Evolutionary conservation across 1,140 invertebrate genomes (phyloP).

Genomic region (Uloborus diversus): DNA sequence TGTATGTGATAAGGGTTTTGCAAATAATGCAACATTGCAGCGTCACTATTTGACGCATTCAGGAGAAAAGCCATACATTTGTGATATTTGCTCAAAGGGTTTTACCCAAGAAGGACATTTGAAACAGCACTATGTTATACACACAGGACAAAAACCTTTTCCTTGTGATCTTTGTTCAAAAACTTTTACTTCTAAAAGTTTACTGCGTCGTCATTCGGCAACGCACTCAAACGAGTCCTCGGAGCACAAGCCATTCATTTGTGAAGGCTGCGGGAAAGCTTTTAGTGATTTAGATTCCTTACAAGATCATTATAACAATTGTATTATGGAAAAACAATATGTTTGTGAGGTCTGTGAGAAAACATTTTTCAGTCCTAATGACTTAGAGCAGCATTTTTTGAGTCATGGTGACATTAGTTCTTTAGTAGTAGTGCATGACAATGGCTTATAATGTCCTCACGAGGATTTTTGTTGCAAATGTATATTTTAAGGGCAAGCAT

Average conservation of each 20-base stretch:
- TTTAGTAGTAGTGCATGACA: conserved; percentile 5
- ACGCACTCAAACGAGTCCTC: neutral
- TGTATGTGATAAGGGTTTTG: conserved; percentile 33
- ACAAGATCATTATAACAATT: conserved; percentile 24
- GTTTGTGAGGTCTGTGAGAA: conserved; percentile 37
- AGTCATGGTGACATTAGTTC: conserved; percentile 20
- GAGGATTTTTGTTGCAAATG: too few species aligned
- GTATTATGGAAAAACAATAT: conserved; percentile 35
- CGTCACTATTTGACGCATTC: conserved; percentile 20
- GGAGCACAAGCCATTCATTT: neutral
- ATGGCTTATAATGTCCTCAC: conserved; percentile 7
- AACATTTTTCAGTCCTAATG: conserved; percentile 31
- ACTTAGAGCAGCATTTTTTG: conserved; percentile 33
- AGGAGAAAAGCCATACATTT: conserved; percentile 12
- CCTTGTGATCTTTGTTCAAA: conserved; percentile 6
- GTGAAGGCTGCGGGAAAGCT: conserved; percentile 14
- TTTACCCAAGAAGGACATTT: conserved; percentile 36
- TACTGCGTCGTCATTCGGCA: conserved; percentile 2
- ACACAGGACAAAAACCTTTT: conserved; percentile 28
- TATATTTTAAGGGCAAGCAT: too few species aligned
- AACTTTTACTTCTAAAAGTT: conserved; percentile 27
- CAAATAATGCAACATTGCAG: conserved; percentile 28
- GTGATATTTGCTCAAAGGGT: conserved; percentile 20
- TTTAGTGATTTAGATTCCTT: conserved; percentile 5
- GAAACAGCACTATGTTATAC: conserved; percentile 24